Base-by-base conservation (phyloP, 2,888 invertebrate species). In the Thereva nobilitata region DNA sequence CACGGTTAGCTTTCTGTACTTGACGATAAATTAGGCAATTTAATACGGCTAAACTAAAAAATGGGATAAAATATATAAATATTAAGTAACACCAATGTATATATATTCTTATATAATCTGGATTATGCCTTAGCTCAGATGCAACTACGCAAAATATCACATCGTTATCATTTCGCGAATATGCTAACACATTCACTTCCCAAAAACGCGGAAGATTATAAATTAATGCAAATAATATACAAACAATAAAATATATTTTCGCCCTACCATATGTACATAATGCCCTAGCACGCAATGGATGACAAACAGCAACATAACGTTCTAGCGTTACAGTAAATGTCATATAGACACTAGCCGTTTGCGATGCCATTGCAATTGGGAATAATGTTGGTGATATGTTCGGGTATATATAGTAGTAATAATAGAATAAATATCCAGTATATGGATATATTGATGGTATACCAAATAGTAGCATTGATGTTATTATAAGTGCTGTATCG, bases 81-180 rank as follows among this genome's bases (percentile, higher is more conserved):
- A 97, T 86, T 75, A 97, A 86, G 82, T 97, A 97, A 82, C 95
- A 85, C 92, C 96, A 96, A 78, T 95, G 91, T 71, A 95, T 93
- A 82, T 97, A 98, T 49, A 96, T 85, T 45, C 88, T 87, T 68
- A 91, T 88, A 82, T 96, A 97, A 1, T 86, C 80, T 35, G 84
- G 83, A 77, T 92, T 87, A 69, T 85, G 84, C 70, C 94, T 86
- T 71, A 92, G 79, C 12, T 82, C 79, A 64, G 93, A 87, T 7
- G 90, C 87, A 9, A 83, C 82, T 63, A 91, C 86, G 78, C 90
- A 90, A 79, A 89, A 91, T 54, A 92, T 83, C 67, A 86, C 83
- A 72, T 86, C 87, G 74, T 82, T 82, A 63, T 83, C 83, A 23
- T 76, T 77, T 47, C 81, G 78, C 49, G 75, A 76, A 44, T 78